Base-by-base conservation (phyloP, 2,888 invertebrate species). In the Sialis fuliginosa region DNA sequence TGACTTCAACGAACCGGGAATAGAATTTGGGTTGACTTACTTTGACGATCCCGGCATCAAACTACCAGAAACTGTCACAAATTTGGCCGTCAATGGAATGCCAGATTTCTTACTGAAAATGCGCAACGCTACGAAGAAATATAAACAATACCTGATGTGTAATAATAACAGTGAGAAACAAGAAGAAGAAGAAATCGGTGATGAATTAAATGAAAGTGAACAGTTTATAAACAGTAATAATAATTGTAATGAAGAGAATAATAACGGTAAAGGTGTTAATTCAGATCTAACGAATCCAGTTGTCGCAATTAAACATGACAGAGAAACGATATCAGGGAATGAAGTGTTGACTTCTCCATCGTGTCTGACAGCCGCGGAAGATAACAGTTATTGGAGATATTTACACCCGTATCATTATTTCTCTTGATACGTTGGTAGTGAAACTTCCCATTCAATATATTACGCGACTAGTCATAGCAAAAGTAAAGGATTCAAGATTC, bases 1-100 rank as follows among this genome's bases (percentile, higher is more conserved):
- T 1, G 68, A 71, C 48, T 65, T 74, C 48, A 68, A 75, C 40
- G 64, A 77, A 62, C 69, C 72, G 13, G 85, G 86, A 8, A 74
- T 84, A 57, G 84, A 90, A 62, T 90, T 88, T 64, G 79, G 82
- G 35, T 65, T 90, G 37, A 90, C 89, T 0, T 90, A 90, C 64
- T 90, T 81, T 63, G 90, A 90, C 61, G 85, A 89, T 68, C 88
- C 90, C 6, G 88, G 86, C 0, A 68, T 80, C 4, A 77, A 79
- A 44, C 76, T 90, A 55, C 85, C 89, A 0, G 70, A 80, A 6
- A 69, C 77, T 39, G 68, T 84, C 41, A 69, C 78, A 0, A 90
- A 88, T 87, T 86, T 79, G 0, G 74, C 79, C 0, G 77, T 77
- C 51, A 69, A 74, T 58, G 87, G 83, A 31, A 79, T 86, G 63